Evolutionary conservation across 1,140 invertebrate genomes (phyloP).

Genomic region (Drosophila rhopaloa): DNA sequence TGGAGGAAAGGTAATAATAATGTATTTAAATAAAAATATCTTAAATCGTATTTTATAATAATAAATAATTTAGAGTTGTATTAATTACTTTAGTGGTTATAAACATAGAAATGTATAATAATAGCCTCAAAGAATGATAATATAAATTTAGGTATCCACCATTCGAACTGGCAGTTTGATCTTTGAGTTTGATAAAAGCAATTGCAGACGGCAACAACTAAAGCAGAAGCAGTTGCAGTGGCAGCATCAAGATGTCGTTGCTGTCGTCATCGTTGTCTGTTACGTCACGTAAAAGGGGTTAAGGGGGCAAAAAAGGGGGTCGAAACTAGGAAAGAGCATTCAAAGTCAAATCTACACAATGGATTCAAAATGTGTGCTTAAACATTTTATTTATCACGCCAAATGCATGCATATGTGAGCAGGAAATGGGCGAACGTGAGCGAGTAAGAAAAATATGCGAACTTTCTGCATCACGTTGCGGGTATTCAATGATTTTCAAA

Average conservation of each 20-base stretch:
- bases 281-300: conserved; percentile 50
- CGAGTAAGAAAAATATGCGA: conserved; percentile 63
- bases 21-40: too few relatives aligned
- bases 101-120: too few relatives aligned
- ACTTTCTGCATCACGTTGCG: conserved; percentile 68
- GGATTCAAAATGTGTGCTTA: conserved; percentile 77
- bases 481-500: conserved; percentile 73
- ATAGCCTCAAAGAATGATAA: too few relatives aligned
- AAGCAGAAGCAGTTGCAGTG: conserved; percentile 14
- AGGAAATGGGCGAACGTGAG: conserved; percentile 45
- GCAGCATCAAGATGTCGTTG: conserved; percentile 46
- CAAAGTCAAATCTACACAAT: conserved; percentile 79
- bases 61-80: too few relatives aligned
- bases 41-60: too few relatives aligned
- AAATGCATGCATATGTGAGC: conserved; percentile 63
- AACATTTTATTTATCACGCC: conserved; percentile 81
- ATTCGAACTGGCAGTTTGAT: background rate
- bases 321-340: conserved; percentile 31
- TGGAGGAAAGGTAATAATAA: background rate
- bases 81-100: too few relatives aligned
- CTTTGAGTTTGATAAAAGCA: conserved; percentile 53
- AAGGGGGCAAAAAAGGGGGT: conserved; percentile 3
- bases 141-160: background rate
- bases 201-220: conserved; percentile 35
- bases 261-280: conserved; percentile 43